Base-by-base conservation (phyloP, 2,797 vertebrate genomes). In the Chloroceryle inda region DNA sequence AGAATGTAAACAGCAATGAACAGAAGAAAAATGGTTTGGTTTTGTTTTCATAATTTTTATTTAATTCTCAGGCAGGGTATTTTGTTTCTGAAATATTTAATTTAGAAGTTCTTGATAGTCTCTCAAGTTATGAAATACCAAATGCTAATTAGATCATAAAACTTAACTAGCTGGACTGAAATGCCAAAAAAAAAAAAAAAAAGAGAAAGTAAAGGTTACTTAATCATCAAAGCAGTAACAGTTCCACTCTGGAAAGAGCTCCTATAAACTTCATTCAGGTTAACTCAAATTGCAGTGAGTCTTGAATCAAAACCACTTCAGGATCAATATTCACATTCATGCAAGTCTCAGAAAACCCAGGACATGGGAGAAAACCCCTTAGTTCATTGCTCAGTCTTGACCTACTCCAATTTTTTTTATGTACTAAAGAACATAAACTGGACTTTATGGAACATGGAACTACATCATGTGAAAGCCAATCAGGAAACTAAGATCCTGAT, bases 101-200 rank as follows among this genome's bases (percentile, higher is more conserved):
- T 98, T 97, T 95, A 93, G 85, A 96, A 38, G 50, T 92, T 94
- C 94, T 97, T 94, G 78, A 95, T 92, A 95, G 95, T 95, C 93
- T 96, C 89, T 94, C 44, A 85, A 95, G 93, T 94, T 96, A 97
- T 86, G 92, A 98, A 98, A 98, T 96, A 97, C 80, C 97, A 98
- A 97, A 97, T 96, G 96, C 58, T 97, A 98, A 98, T 98, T 96
- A 96, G 96, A 97, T 96, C 92, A 77, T 96, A 96, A 97, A 94
- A 82, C 81, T 95, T 96, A 97, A 96, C 87, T 95, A 96, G 77
- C 80, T 91, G 92, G 92, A 91, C 92, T 94, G 67, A 98, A 98
- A 98, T 97, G 96, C 77, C 94, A 97, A 94, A 94, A 96, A 96
- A 96, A 94, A 94, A 96, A 97, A 94, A 93, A 96, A 96, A 96